Base-by-base conservation (phyloP, 1,140 invertebrate species). In the Drosophila pallidifrons region DNA sequence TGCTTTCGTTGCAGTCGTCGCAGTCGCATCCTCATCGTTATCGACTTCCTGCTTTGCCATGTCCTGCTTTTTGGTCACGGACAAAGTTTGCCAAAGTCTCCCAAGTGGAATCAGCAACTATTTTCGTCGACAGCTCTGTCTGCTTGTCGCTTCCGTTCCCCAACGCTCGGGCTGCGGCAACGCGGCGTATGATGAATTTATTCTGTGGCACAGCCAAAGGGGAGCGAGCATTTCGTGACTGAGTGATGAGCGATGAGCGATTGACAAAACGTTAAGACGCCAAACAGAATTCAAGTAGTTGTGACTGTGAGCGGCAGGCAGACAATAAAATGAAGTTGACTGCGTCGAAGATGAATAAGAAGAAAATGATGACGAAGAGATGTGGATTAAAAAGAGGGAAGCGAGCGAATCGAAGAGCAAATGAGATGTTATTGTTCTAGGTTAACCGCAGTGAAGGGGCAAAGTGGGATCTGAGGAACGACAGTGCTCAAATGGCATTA, bases 341-440 rank as follows among this genome's bases (percentile, higher is more conserved):
- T 55, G 51, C 28, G 13, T 4, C n/a, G 5, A 10, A 20, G 41
- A 41, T n/a, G 11, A 41, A 32, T 3, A 7, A 16, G 38, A 11
- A 41, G 7, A n/a, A 11, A 5, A 38, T 35, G 1, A 30, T 13
- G 5, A 8, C 10, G 58, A 32, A 32, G 7, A 8, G 30, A 32
- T 32, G 30, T 32, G 7, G 30, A 32, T 25, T 5, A 32, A 8
- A 32, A 0, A 32, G 30, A 0, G 30, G 10, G 35, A 10, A 10
- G 8, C 35, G 10, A 0, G 32, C 32, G 47, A 61, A 52, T 45
- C 58, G 47, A 30, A 10, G 58, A 38, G 13, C 68, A 71, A 71
- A 71, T 41, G 51, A 71, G 38, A 52, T 57, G 68, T 15, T 51
- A 71, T 70, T 70, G 68, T 71, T 64, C 46, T 28, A 35, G 11